Evolutionary conservation across 2,113 vertebrate species (phyloP).

Genomic region (Tetrax tetrax): DNA sequence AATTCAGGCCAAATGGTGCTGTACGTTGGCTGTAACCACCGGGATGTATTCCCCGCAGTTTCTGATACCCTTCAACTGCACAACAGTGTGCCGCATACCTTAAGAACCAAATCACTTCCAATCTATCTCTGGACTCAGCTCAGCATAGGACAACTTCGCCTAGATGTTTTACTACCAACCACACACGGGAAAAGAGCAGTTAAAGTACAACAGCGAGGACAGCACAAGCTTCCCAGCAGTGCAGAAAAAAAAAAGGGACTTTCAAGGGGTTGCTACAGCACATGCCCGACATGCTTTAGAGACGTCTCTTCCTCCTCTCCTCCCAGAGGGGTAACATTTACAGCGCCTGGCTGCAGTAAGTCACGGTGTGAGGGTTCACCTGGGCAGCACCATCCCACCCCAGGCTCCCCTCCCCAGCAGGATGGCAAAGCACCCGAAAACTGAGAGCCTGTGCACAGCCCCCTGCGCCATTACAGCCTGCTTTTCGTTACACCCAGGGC

Average conservation of each 20-base stretch:
- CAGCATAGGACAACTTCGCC: background rate
- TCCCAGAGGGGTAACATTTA: background rate
- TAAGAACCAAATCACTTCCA: background rate
- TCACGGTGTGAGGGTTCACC: accelerated
- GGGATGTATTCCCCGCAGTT: background rate
- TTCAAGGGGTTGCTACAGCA: background rate
- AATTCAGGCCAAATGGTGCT: background rate
- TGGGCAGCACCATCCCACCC: background rate
- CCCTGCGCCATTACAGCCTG: background rate
- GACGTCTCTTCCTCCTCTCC: background rate
- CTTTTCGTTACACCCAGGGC: background rate
- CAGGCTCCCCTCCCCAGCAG: background rate
- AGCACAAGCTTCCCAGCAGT: background rate
- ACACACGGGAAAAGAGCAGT: no score
- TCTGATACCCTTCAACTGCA: background rate
- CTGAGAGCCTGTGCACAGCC: background rate
- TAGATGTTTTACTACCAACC: background rate
- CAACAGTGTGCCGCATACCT: accelerated
- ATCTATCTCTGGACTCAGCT: background rate
- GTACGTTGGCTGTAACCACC: background rate
- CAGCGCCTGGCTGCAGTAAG: accelerated
- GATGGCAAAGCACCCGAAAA: background rate
- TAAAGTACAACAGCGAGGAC: background rate
- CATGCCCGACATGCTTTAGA: background rate
- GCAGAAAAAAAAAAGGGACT: background rate